Percentiles rank a stretch among this genome's conserved stretches.
Conservation (phyloP, 2,888 invertebrate genomes). For the Heliothis peltigera region DNA sequence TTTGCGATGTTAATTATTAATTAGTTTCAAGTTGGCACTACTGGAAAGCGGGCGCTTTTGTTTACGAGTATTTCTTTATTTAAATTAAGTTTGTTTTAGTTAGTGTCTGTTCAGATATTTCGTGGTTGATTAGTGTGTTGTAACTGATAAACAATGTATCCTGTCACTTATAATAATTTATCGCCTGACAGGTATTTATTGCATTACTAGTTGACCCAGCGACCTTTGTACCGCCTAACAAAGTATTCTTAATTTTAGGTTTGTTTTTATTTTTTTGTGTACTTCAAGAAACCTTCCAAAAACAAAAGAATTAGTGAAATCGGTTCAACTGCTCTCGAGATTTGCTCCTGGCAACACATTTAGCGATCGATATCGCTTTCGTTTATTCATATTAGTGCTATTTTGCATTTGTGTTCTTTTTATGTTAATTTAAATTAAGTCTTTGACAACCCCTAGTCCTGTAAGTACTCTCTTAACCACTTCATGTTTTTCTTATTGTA, state of each 20-base stretch:
- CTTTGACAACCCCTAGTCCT: too few relatives aligned
- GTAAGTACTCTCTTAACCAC: background rate
- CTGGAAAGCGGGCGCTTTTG: background rate
- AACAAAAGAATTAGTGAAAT: too few relatives aligned
- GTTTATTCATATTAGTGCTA: background rate
- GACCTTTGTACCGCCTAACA: too few relatives aligned
- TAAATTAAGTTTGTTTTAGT: too few relatives aligned
- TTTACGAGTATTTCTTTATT: background rate
- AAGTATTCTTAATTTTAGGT: too few relatives aligned
- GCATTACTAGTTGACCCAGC: background rate
- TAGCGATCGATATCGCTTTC: too few relatives aligned
- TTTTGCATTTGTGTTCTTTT: background rate
- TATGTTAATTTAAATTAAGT: too few relatives aligned
- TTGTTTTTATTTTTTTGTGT: too few relatives aligned
- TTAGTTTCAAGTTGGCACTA: background rate
- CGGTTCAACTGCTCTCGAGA: too few relatives aligned
- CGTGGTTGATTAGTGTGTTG: background rate
- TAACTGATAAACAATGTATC: background rate
- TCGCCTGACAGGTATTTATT: background rate
- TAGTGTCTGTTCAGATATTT: background rate
- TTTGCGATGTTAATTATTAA: constrained; percentile 9
- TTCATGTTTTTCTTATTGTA: background rate
- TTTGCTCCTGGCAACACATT: too few relatives aligned
- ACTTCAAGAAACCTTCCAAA: too few relatives aligned
- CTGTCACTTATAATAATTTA: constrained; percentile 3